Evolutionary conservation across 2,797 vertebrate genomes (phyloP).

Genomic region (Pantherophis vulpinus): DNA sequence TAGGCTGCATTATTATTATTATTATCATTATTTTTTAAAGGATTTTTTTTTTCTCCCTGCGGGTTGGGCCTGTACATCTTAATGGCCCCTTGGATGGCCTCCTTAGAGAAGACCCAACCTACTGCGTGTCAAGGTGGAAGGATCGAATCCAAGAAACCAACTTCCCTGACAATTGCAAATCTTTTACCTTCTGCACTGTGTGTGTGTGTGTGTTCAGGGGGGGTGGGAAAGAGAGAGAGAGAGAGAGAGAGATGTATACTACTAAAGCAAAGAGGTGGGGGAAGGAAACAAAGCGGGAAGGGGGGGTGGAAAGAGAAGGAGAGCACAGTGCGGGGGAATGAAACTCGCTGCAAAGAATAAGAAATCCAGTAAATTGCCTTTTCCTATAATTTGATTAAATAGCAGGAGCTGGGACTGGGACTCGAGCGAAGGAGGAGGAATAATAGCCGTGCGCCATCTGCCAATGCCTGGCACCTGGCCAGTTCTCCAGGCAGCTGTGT

Average conservation of each 20-base stretch:
- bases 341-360: conserved; percentile 13
- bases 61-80: background rate
- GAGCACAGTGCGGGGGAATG: conserved; percentile 1
- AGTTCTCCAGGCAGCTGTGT: conserved; percentile 85
- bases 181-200: background rate
- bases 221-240: background rate
- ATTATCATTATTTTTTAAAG: background rate
- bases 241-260: background rate
- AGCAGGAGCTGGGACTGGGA: conserved; percentile 82
- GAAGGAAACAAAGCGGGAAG: background rate
- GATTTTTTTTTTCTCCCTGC: background rate
- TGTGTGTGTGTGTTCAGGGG: background rate
- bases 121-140: too few relatives aligned
- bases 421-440: conserved; percentile 82
- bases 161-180: background rate
- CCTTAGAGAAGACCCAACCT: background rate
- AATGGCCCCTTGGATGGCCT: background rate
- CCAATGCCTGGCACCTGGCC: conserved; percentile 85
- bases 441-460: conserved; percentile 88
- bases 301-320: background rate
- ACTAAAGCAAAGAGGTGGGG: background rate
- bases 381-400: conserved; percentile 92
- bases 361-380: conserved; percentile 78
- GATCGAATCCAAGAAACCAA: background rate
- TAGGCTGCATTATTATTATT: background rate